Evolutionary conservation across 1,140 invertebrate species (phyloP).

Genomic region (Penaeus vannamei): DNA sequence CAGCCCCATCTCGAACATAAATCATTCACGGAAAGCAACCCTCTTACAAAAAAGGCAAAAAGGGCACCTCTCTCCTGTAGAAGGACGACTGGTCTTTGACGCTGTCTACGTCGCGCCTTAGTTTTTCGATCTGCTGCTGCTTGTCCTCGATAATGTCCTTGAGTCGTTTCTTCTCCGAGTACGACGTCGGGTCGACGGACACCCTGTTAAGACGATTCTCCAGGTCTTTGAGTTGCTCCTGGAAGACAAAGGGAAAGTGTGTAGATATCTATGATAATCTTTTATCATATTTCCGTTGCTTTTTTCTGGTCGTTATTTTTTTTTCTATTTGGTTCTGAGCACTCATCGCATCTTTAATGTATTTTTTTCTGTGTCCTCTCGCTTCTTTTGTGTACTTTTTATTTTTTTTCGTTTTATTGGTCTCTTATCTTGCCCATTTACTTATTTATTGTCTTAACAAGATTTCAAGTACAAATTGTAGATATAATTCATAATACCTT

Average conservation of each 20-base stretch:
- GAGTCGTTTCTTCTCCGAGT: conserved; percentile 78
- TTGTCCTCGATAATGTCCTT: conserved; percentile 82
- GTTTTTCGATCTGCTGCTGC: conserved; percentile 80
- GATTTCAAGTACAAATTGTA: no score
- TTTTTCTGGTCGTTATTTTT: neutral
- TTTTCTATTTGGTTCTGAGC: neutral
- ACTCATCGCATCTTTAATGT: no score
- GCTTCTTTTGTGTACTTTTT: neutral
- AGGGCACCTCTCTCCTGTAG: conserved; percentile 76
- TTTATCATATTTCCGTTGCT: neutral
- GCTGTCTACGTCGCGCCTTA: conserved; percentile 82
- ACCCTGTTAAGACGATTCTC: conserved; percentile 70
- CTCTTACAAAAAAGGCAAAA: no score
- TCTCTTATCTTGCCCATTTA: no score
- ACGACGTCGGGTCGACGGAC: conserved; percentile 71
- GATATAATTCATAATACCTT: no score
- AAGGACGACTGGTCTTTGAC: conserved; percentile 81
- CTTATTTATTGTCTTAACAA: no score
- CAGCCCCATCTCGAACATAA: no score
- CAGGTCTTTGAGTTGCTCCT: conserved; percentile 75
- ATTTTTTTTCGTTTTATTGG: neutral
- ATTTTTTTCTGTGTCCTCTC: neutral
- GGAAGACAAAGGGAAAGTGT: conserved; percentile 66
- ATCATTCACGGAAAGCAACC: no score
- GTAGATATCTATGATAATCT: neutral